Evolutionary conservation across 1,140 invertebrate species (phyloP), one percentile per base, ranked within the genome.

Genomic region (Pollicipes pollicipes): DNA sequence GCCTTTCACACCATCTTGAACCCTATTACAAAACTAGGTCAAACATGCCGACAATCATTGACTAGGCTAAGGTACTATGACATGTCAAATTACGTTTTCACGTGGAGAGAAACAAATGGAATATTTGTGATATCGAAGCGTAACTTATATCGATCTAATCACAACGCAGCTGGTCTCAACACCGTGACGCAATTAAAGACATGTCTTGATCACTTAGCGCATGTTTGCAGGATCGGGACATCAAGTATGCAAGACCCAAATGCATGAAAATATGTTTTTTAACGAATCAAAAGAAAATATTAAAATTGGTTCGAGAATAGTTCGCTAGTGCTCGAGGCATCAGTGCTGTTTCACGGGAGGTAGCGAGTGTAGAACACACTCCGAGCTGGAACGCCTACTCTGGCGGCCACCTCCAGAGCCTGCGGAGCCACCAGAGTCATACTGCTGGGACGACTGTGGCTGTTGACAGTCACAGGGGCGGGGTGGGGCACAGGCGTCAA

Each of bases 1-100:
- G n/a, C 4, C 37, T 3, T 30, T 66, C 28, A n/a, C 29, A 21
- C 21, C n/a, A 0, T 64, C 30, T 37, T 66, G 66, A 58, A 68
- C 27, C 35, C n/a, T 45, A 70, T 32, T 26, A 26, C 66, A 28
- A 58, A 37, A 27, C 63, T 26, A 4, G 28, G 28, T 66, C 4
- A 68, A 10, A 35, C 30, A 75, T 70, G n/a, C n/a, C n/a, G 64
- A 69, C 70, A 6, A 30, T 30, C 16, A 30, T 24, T n/a, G 31
- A 70, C 29, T 70, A 64, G 58, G 83, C 83, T 69, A n/a, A 88
- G 86, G 74, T 83, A 85, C 69, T n/a, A n/a, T 67, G 6, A 21
- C 45, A 58, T 58, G 13, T 10, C 45, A 58, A 58, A n/a, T n/a
- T n/a, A n/a, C n/a, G n/a, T n/a, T n/a, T n/a, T n/a, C n/a, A n/a